These are phyloP conservation scores for Neodon shergylaensis DNA, from an alignment of 2,113 vertebrate genomes.

Conservation along the genomic window DNA sequence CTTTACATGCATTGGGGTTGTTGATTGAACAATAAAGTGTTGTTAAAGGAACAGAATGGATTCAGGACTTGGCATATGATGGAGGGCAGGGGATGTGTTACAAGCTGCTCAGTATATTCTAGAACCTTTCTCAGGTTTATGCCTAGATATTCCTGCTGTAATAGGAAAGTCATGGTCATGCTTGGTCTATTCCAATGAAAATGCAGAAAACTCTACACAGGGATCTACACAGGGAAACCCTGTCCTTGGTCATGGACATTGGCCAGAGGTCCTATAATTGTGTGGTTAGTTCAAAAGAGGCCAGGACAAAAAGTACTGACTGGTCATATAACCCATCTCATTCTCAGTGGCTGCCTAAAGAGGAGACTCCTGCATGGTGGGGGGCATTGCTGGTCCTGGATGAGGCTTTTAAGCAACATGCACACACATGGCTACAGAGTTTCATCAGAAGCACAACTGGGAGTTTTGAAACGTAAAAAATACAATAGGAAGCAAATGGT, in stretches of 20 bases:
- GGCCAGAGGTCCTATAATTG: constrained; percentile 14
- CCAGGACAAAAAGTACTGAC: constrained; percentile 49
- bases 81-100: neutral
- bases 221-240: constrained; percentile 32
- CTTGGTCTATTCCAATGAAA: neutral
- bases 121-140: constrained; percentile 33
- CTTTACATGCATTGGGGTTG: neutral
- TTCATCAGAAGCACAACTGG: constrained; percentile 36
- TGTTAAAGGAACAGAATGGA: neutral
- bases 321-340: constrained; percentile 34
- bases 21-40: neutral
- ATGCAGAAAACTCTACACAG: constrained; percentile 38
- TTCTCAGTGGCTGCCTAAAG: neutral
- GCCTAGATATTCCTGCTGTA: neutral
- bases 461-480: constrained; percentile 47
- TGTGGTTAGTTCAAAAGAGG: constrained; percentile 54
- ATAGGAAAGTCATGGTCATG: neutral
- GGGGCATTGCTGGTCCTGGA: neutral
- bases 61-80: neutral
- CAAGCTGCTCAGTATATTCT: neutral
- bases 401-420: constrained; percentile 34
- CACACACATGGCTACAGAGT: neutral
- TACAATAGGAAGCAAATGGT: constrained; percentile 58
- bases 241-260: constrained; percentile 3
- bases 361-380: neutral